Evolutionary conservation across 2,797 vertebrate species (phyloP).

Genomic region (Hemitrygon akajei): DNA sequence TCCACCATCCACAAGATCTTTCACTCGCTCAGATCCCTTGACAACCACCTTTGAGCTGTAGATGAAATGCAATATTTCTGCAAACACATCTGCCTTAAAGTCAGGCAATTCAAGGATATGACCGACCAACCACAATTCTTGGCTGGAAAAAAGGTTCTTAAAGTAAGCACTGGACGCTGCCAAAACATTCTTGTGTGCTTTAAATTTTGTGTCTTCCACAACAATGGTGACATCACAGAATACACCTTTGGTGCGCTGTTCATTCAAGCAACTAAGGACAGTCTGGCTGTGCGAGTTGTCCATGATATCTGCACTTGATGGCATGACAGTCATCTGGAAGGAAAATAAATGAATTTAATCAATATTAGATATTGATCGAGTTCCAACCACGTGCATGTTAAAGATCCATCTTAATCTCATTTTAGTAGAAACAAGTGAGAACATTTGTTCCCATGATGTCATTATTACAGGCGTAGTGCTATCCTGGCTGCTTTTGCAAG

Average conservation of each 20-base stretch:
- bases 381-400: not conserved
- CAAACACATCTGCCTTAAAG: slow-evolving; percentile 93
- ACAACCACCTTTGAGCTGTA: slow-evolving; percentile 85
- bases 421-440: not conserved
- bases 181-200: slow-evolving; percentile 90
- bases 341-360: slow-evolving; percentile 40
- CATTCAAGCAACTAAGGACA: slow-evolving; percentile 84
- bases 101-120: slow-evolving; percentile 91
- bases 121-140: slow-evolving; percentile 71
- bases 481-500: not conserved
- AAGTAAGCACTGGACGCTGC: slow-evolving; percentile 95
- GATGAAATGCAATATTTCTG: slow-evolving; percentile 92
- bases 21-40: slow-evolving; percentile 67
- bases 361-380: not conserved
- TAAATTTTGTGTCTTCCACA: slow-evolving; percentile 96
- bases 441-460: not conserved
- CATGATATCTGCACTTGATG: slow-evolving; percentile 74
- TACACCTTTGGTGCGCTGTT: slow-evolving; percentile 86
- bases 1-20: slow-evolving; percentile 78
- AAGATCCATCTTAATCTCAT: not conserved
- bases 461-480: no score
- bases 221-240: slow-evolving; percentile 96
- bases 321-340: slow-evolving; percentile 81
- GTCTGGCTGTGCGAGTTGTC: slow-evolving; percentile 80
- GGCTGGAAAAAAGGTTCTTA: slow-evolving; percentile 77